phyloP scores from a whole-genome alignment of 2,797 vertebrate genomes.

The Chrysocyon brachyurus region DNA sequence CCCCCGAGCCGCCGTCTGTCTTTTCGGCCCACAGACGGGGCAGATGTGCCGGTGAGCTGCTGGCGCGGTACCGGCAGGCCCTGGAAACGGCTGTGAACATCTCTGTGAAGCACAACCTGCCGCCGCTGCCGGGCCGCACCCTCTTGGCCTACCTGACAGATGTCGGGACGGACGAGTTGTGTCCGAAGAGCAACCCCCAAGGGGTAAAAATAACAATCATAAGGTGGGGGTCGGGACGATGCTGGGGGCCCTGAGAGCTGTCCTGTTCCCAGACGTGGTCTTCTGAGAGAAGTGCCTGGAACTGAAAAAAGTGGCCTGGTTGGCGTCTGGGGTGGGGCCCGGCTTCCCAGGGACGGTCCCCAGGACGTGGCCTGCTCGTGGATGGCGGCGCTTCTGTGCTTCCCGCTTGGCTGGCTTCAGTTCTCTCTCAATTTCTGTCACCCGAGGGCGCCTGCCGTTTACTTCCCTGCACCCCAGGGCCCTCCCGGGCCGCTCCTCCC shows the following conservation, averaged over 20 bases:
- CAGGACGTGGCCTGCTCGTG: not conserved
- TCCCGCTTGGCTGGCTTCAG: not conserved
- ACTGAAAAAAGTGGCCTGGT: not conserved
- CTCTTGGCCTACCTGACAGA: conserved; percentile 86
- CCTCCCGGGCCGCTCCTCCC: too few relatives aligned
- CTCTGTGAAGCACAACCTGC: conserved; percentile 92
- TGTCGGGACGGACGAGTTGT: not conserved
- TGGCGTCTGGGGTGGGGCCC: too few relatives aligned
- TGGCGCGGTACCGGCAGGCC: conserved; percentile 91
- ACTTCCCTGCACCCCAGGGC: not conserved
- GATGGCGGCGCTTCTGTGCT: not conserved
- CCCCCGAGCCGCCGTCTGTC: not conserved
- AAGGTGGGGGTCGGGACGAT: not conserved
- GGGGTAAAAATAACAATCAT: conserved; percentile 63
- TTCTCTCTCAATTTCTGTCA: not conserved
- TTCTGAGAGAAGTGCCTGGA: not conserved
- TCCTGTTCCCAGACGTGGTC: not conserved
- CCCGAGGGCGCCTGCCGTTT: not conserved
- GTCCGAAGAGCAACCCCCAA: conserved; percentile 73
- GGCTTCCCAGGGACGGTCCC: not conserved
- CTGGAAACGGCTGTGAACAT: conserved; percentile 92
- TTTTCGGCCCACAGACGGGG: conserved; percentile 68
- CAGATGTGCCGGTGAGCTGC: conserved; percentile 80
- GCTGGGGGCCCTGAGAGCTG: not conserved
- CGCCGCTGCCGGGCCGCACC: conserved; percentile 92